A percentile compares a stretch with the other conserved stretches of the same genome.
phyloP scores from a whole-genome alignment of 1,140 invertebrate genomes.

The Zaprionus ornatus region DNA sequence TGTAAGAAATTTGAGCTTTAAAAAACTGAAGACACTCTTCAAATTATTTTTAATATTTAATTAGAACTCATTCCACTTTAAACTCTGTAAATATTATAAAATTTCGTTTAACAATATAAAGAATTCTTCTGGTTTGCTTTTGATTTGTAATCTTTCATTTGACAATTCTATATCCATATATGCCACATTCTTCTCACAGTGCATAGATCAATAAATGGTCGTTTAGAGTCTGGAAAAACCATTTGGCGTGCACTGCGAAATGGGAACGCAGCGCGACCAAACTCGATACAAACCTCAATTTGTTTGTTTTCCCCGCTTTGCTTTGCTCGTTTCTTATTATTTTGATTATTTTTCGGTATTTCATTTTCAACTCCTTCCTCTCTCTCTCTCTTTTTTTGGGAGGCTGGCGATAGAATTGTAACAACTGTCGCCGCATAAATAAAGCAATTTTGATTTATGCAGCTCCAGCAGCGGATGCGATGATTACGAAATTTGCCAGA shows the following conservation, averaged over 20 bases:
- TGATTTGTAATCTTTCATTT: too few relatives aligned
- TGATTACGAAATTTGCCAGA: conserved; percentile 68
- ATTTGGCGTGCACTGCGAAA: conserved; percentile 55
- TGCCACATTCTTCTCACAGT: neutral
- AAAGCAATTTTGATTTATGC: conserved; percentile 80
- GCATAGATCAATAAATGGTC: conserved; percentile 59
- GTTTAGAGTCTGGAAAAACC: conserved; percentile 41
- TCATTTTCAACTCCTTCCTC: neutral
- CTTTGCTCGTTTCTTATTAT: conserved; percentile 14
- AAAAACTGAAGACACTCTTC: too few relatives aligned
- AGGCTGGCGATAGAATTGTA: conserved; percentile 74
- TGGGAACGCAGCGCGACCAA: conserved; percentile 47
- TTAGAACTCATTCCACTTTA: too few relatives aligned
- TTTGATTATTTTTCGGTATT: conserved; percentile 23
- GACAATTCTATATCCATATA: neutral
- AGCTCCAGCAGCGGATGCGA: conserved; percentile 20
- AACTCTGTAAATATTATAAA: too few relatives aligned
- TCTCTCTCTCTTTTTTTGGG: conserved; percentile 15
- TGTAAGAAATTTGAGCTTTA: too few relatives aligned
- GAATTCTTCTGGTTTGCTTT: too few relatives aligned
- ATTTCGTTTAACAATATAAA: too few relatives aligned
- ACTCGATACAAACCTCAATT: conserved; percentile 52
- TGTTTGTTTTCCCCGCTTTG: conserved; percentile 52
- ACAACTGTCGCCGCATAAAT: conserved; percentile 81
- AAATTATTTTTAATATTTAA: too few relatives aligned